phyloP scores from a whole-genome alignment of 2,888 invertebrate species.

The Pyrrhia umbra region DNA sequence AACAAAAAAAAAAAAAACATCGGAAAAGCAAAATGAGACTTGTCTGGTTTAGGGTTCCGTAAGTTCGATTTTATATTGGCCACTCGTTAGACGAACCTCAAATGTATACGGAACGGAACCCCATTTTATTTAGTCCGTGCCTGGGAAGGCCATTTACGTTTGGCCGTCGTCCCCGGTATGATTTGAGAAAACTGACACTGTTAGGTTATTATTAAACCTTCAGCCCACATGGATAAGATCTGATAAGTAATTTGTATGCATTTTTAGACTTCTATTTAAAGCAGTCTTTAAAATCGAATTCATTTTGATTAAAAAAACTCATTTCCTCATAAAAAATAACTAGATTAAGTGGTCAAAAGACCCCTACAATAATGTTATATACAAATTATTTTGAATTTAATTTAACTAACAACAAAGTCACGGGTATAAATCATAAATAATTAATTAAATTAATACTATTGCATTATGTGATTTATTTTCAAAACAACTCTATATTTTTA shows the following conservation, averaged over 20 bases:
- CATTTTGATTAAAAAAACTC: slow-evolving; percentile 8
- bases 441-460: slow-evolving; percentile 47
- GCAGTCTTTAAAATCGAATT: slow-evolving; percentile 5
- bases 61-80: no score
- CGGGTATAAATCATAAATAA: slow-evolving; percentile 26
- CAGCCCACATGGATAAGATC: no score
- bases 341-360: slow-evolving; percentile 25
- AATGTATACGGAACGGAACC: no score
- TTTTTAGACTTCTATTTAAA: not conserved
- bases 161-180: no score
- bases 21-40: not conserved
- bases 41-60: not conserved
- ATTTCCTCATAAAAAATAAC: slow-evolving; percentile 22
- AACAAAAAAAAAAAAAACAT: not conserved
- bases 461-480: slow-evolving; percentile 33
- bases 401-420: not conserved
- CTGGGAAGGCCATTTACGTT: no score
- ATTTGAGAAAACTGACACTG: no score
- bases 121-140: no score
- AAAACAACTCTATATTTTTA: slow-evolving; percentile 1
- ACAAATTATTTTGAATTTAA: slow-evolving; percentile 23
- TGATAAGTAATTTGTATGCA: not conserved
- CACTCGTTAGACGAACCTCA: no score
- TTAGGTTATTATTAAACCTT: no score
- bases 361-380: slow-evolving; percentile 28